Conservation (phyloP, 2,797 vertebrate genomes). For the Phrynocephalus guinanensis region DNA sequence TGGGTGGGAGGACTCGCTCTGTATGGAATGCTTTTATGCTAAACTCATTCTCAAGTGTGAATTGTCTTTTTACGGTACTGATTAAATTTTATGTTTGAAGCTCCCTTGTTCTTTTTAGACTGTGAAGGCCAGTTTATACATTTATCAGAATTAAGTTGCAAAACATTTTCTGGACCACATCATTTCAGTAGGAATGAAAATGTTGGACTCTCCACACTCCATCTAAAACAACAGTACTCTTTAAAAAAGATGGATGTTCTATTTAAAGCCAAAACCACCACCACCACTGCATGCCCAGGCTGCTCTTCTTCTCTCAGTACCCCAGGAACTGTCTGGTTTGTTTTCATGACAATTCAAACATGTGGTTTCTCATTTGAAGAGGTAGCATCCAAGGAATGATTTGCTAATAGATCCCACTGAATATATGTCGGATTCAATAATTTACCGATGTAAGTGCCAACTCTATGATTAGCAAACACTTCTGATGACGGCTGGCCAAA, state of each 20-base stretch:
- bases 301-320: neutral
- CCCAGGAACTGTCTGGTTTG: neutral
- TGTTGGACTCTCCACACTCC: neutral
- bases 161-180: neutral
- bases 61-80: neutral
- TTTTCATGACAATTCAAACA: constrained; percentile 1
- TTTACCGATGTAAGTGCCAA: constrained; percentile 10
- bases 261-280: too few species aligned
- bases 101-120: neutral
- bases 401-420: neutral
- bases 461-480: neutral
- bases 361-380: neutral
- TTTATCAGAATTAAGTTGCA: neutral
- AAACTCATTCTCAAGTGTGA: neutral
- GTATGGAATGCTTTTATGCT: neutral
- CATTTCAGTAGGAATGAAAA: neutral
- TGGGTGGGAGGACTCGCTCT: too few species aligned
- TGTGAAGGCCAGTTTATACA: neutral
- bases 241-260: too few species aligned
- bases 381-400: neutral
- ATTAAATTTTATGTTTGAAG: neutral
- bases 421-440: neutral
- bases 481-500: neutral
- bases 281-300: neutral
- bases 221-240: neutral